Conservation (phyloP, 2,797 vertebrate species). For the Betta splendens region DNA sequence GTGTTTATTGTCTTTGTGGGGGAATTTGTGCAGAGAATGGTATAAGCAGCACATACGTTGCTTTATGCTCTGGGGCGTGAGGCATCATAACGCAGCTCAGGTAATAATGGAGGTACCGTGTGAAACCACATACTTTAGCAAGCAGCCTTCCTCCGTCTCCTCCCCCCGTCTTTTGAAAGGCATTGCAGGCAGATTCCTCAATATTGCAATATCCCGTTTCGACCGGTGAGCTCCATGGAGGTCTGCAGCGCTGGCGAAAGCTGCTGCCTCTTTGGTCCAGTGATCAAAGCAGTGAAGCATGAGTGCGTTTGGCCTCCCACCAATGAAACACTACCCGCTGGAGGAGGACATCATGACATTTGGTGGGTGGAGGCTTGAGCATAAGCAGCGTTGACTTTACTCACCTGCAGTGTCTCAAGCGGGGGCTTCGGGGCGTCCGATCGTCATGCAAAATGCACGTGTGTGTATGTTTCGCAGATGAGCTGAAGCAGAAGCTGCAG, state of each 20-base stretch:
- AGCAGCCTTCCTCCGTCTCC: conserved; percentile 23
- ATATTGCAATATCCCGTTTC: conserved; percentile 61
- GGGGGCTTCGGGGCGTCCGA: conserved; percentile 23
- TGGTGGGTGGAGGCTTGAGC: conserved; percentile 61
- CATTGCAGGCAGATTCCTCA: conserved; percentile 52
- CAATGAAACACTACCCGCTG: conserved; percentile 59
- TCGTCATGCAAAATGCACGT: conserved; percentile 25
- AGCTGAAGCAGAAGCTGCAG: conserved; percentile 92
- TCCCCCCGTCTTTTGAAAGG: conserved; percentile 43
- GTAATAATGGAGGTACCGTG: conserved; percentile 56
- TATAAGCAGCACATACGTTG: conserved; percentile 7
- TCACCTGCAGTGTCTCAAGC: conserved; percentile 37
- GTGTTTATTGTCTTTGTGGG: background rate
- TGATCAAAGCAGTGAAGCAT: conserved; percentile 68
- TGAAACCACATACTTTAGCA: conserved; percentile 44
- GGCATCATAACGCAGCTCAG: conserved; percentile 41
- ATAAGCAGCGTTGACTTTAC: conserved; percentile 37
- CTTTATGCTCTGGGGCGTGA: conserved; percentile 25
- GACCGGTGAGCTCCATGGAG: conserved; percentile 55
- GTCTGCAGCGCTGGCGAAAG: conserved; percentile 52
- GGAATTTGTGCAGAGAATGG: background rate
- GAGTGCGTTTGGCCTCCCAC: conserved; percentile 56
- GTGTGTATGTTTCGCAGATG: conserved; percentile 79
- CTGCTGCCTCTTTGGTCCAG: conserved; percentile 66
- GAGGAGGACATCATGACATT: conserved; percentile 51